Percentiles rank a stretch among this genome's conserved stretches.
Conservation (phyloP, 2,888 invertebrate species). For the Cinara cedri region DNA sequence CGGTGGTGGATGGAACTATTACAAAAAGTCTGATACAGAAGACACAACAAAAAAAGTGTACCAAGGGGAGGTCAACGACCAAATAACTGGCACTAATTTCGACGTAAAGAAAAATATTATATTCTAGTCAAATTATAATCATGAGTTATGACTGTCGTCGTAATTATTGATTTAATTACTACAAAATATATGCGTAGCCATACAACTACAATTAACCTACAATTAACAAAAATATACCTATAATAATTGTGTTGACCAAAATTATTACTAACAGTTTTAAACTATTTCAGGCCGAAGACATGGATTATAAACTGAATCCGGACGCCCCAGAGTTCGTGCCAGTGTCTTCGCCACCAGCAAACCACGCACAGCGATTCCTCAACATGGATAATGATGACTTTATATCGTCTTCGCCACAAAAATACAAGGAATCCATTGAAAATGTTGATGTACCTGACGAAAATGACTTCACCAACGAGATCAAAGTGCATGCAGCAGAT, state of each 20-base stretch:
- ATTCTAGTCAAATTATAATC: not conserved
- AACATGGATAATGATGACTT: conserved; percentile 63
- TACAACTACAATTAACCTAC: not conserved
- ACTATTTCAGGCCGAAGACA: conserved; percentile 66
- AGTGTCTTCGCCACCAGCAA: conserved; percentile 66
- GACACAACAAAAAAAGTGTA: conserved; percentile 50
- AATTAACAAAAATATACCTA: conserved; percentile 4
- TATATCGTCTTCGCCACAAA: conserved; percentile 76
- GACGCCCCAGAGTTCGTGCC: conserved; percentile 87
- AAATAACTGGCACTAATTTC: conserved; percentile 57
- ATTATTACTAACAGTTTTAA: not conserved
- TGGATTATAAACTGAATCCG: conserved; percentile 80
- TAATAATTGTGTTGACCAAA: not conserved
- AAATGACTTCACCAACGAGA: conserved; percentile 71
- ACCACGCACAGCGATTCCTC: conserved; percentile 25
- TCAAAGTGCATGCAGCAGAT: conserved; percentile 60
- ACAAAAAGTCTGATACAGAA: conserved; percentile 61
- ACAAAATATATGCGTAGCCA: too few species aligned
- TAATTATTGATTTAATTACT: not conserved
- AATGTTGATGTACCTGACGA: conserved; percentile 68
- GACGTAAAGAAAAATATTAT: conserved; percentile 36
- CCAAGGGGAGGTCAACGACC: not conserved
- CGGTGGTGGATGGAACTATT: conserved; percentile 85
- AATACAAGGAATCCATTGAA: conserved; percentile 69
- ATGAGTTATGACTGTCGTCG: not conserved